Conservation (phyloP, 1,140 invertebrate species). For the Coenobita brevimanus region DNA sequence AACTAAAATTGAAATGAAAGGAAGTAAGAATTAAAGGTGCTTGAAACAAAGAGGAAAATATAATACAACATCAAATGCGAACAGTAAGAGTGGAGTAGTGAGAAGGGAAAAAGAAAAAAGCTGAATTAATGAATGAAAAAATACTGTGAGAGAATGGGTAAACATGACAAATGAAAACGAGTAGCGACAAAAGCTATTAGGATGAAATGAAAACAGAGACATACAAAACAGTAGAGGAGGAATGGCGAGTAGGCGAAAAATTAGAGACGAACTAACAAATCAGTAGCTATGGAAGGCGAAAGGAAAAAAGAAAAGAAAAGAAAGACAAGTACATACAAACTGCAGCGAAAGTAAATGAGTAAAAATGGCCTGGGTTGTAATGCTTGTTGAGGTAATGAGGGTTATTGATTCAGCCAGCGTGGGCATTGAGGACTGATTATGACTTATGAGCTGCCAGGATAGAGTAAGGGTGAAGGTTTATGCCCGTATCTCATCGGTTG, state of each 20-base stretch:
- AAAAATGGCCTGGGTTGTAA: neutral
- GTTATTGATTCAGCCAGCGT: too few species aligned
- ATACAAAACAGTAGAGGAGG: too few species aligned
- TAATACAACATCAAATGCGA: neutral
- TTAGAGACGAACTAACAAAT: neutral
- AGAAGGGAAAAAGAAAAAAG: neutral
- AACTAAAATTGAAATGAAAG: neutral
- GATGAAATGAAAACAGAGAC: too few species aligned
- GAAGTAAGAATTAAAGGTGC: neutral
- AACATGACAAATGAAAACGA: neutral
- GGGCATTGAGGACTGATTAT: too few species aligned
- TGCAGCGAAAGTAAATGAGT: neutral
- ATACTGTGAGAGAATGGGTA: neutral
- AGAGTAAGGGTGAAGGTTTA: too few species aligned
- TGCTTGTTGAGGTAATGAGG: too few species aligned
- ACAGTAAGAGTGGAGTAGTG: neutral
- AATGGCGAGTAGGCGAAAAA: neutral
- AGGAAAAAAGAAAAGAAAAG: neutral
- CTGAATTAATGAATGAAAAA: neutral
- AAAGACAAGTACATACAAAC: neutral
- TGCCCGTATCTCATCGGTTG: too few species aligned
- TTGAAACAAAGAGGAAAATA: neutral
- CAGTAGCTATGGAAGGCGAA: neutral
- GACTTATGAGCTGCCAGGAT: too few species aligned
- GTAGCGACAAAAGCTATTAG: neutral